These are phyloP conservation scores for Junonia oenone DNA, from an alignment of 2,888 invertebrate species.

Conservation along the genomic window DNA sequence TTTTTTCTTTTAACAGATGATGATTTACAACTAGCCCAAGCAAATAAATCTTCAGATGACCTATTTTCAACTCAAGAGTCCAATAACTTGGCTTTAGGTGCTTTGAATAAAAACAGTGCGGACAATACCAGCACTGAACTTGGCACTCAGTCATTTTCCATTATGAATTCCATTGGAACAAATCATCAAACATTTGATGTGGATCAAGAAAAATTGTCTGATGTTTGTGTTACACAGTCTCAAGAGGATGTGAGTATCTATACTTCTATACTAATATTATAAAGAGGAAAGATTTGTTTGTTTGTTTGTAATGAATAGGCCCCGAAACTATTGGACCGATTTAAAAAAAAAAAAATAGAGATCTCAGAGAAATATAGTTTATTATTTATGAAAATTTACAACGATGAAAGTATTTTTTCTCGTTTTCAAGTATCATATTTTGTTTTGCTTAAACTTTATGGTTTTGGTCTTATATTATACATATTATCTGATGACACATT, in stretches of 20 bases:
- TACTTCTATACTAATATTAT: no score
- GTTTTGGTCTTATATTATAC: no score
- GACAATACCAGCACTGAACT: constrained; percentile 26
- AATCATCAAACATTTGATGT: constrained; percentile 8
- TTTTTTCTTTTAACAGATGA: constrained; percentile 47
- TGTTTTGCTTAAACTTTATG: no score
- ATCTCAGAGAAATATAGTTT: no score
- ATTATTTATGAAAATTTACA: no score
- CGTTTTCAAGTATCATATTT: neutral
- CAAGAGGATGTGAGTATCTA: constrained; percentile 48
- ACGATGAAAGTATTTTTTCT: no score
- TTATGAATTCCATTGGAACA: constrained; percentile 19
- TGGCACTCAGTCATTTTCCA: constrained; percentile 27
- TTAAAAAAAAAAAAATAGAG: no score
- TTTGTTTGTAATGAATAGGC: no score
- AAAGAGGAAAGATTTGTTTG: no score
- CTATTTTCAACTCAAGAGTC: constrained; percentile 55
- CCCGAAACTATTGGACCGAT: no score
- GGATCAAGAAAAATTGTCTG: constrained; percentile 35
- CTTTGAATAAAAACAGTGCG: constrained; percentile 19
- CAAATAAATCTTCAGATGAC: constrained; percentile 53
- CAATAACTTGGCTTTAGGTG: neutral
- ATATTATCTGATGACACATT: no score
- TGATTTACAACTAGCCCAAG: constrained; percentile 56
- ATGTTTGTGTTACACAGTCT: constrained; percentile 43